A percentile compares a stretch with the other conserved stretches of the same genome.
These are phyloP conservation scores for Ovis canadensis DNA, from an alignment of 2,113 vertebrate species.

Conservation along the genomic window DNA sequence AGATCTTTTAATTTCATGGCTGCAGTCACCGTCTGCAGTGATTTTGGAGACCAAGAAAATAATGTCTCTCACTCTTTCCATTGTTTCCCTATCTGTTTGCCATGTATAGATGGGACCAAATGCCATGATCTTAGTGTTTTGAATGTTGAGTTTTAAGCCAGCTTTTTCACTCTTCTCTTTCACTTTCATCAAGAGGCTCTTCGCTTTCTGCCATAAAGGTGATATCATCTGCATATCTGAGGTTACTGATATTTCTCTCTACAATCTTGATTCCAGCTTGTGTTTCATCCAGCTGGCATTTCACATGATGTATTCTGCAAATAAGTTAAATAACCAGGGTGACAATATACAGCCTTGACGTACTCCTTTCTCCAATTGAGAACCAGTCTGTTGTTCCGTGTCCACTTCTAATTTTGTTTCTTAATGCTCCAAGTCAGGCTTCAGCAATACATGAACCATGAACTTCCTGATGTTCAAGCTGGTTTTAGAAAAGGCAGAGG, in stretches of 20 bases:
- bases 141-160: background rate
- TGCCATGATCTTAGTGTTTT: background rate
- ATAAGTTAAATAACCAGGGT: background rate
- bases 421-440: background rate
- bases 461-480: too few species aligned
- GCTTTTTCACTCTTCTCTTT: background rate
- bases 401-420: background rate
- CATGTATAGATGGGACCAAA: background rate
- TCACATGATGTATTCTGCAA: background rate
- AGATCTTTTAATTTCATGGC: background rate
- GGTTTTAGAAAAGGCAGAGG: too few species aligned
- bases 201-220: background rate
- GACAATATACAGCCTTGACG: background rate
- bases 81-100: background rate
- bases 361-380: background rate
- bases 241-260: background rate
- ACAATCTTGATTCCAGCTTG: background rate
- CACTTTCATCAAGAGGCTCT: background rate
- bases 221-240: too few species aligned
- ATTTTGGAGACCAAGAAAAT: background rate
- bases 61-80: background rate
- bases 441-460: too few species aligned
- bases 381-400: background rate
- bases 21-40: background rate
- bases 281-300: background rate